Evolutionary conservation across 2,113 vertebrate species (phyloP).

Genomic region (Silurus meridionalis): DNA sequence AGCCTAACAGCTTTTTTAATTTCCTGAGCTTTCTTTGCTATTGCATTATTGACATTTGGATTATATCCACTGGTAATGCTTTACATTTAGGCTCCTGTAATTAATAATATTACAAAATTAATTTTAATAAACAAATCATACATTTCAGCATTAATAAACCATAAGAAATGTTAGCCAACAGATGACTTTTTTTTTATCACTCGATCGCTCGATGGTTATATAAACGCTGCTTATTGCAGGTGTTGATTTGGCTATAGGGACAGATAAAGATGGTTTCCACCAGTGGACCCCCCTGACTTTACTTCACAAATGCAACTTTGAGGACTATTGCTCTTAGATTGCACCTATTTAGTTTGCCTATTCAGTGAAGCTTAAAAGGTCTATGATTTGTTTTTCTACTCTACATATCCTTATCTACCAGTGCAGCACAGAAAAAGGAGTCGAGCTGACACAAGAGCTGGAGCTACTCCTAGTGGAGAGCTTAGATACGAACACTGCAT

Average conservation of each 20-base stretch:
- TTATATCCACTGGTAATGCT: not conserved
- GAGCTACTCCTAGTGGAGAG: conserved; percentile 58
- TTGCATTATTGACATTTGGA: not conserved
- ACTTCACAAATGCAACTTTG: not conserved
- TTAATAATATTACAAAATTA: not conserved
- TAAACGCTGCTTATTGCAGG: not conserved
- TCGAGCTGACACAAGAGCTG: conserved; percentile 45
- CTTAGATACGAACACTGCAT: conserved; percentile 40
- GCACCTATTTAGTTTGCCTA: not conserved
- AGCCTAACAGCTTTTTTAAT: not conserved
- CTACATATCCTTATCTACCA: conserved; percentile 15
- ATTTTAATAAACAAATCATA: not conserved
- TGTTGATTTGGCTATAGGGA: not conserved
- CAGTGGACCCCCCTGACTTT: not conserved
- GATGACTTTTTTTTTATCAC: too few relatives aligned
- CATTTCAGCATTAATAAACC: not conserved
- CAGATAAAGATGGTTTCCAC: not conserved
- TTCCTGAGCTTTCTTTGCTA: not conserved
- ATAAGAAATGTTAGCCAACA: too few relatives aligned
- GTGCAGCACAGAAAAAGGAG: conserved; percentile 9
- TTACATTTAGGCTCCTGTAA: not conserved
- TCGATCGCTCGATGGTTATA: not conserved
- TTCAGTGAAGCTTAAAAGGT: conserved; percentile 23
- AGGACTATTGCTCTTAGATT: not conserved
- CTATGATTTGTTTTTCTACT: conserved; percentile 26